Evolutionary conservation across 1,140 invertebrate species (phyloP).

Genomic region (Lepidurus couesii): DNA sequence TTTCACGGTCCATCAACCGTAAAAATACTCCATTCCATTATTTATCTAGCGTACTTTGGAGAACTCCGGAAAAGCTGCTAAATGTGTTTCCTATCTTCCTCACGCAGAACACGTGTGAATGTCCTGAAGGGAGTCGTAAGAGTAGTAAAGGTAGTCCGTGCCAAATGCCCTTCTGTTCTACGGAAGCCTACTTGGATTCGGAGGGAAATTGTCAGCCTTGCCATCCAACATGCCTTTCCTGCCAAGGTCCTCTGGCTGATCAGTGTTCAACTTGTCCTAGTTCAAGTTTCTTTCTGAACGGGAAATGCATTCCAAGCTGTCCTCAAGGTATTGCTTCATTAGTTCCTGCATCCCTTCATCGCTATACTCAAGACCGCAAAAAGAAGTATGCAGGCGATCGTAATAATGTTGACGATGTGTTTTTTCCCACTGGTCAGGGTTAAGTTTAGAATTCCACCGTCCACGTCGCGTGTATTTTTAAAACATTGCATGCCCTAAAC

Average conservation of each 20-base stretch:
- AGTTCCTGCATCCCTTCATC: background rate
- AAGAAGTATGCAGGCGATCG: background rate
- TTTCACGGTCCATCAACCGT: slow-evolving; percentile 4
- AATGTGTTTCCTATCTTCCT: background rate
- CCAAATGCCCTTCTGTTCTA: background rate
- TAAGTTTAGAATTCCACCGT: slow-evolving; percentile 16
- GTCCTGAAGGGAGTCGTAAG: background rate
- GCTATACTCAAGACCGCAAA: background rate
- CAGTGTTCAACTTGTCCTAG: background rate
- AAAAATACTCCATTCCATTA: background rate
- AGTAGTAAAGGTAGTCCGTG: background rate
- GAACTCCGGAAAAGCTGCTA: background rate
- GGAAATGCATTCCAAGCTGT: background rate
- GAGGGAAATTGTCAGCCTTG: background rate
- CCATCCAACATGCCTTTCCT: slow-evolving; percentile 14
- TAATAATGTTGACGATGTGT: background rate
- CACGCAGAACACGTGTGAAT: background rate
- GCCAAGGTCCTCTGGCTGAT: background rate
- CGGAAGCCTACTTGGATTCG: background rate
- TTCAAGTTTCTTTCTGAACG: background rate
- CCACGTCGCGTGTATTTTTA: background rate
- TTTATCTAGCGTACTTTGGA: background rate
- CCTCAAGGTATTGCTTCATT: background rate
- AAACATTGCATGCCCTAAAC: slow-evolving; percentile 19
- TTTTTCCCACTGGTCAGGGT: background rate